phyloP scores from a whole-genome alignment of 2,113 vertebrate genomes.

The Galeopterus variegatus region DNA sequence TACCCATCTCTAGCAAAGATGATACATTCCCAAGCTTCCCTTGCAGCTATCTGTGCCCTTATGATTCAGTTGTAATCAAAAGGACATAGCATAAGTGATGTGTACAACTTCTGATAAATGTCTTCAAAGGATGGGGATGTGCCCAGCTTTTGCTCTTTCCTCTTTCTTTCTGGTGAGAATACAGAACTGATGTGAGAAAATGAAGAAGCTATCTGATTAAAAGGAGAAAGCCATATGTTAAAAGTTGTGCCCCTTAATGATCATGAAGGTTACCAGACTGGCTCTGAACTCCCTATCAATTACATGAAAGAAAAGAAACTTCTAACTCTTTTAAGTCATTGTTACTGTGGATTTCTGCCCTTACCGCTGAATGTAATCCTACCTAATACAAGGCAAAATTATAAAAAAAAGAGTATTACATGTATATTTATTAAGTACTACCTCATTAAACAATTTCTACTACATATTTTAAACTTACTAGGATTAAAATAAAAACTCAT shows the following conservation, averaged over 20 bases:
- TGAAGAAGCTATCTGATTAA: background rate
- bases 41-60: background rate
- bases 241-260: background rate
- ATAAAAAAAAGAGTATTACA: background rate
- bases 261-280: background rate
- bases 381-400: conserved; percentile 31
- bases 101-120: background rate
- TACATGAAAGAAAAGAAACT: conserved; percentile 8
- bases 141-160: background rate
- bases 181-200: background rate
- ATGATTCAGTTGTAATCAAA: background rate
- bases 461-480: conserved; percentile 3
- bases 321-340: background rate
- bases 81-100: background rate
- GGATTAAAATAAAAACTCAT: conserved; percentile 44
- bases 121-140: background rate
- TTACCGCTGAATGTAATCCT: background rate
- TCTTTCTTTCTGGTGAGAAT: background rate
- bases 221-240: background rate
- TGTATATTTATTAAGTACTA: conserved; percentile 9
- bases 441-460: conserved; percentile 16
- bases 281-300: background rate
- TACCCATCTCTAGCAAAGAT: background rate
- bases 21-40: conserved; percentile 26
- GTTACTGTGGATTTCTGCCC: background rate